A percentile compares a stretch with the other conserved stretches of the same genome.
phyloP scores from a whole-genome alignment of 2,797 vertebrate species.

The Sebastes nivosus region DNA sequence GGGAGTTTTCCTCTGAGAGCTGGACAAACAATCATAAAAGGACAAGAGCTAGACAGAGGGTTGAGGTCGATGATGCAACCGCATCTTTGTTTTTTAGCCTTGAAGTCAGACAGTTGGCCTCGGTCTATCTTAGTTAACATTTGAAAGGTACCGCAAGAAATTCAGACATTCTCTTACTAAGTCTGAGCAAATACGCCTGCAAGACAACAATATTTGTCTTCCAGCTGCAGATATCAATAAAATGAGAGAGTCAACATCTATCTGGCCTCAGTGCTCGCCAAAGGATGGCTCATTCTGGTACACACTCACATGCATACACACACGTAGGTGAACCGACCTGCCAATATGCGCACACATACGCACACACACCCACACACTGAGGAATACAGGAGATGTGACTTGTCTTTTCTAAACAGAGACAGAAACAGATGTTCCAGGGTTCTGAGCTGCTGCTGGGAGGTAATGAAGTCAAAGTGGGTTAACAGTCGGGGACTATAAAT shows the following conservation, averaged over 20 bases:
- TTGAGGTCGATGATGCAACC: constrained; percentile 55
- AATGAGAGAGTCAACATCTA: constrained; percentile 58
- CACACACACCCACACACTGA: not conserved
- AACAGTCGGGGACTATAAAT: constrained; percentile 23
- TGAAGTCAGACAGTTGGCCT: constrained; percentile 54
- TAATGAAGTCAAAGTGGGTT: constrained; percentile 34
- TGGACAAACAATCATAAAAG: constrained; percentile 40
- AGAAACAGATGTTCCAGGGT: constrained; percentile 40
- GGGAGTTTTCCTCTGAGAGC: constrained; percentile 37
- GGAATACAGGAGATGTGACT: constrained; percentile 32
- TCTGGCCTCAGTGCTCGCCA: constrained; percentile 14
- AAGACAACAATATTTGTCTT: constrained; percentile 62
- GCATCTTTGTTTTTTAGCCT: constrained; percentile 45
- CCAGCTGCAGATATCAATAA: constrained; percentile 57
- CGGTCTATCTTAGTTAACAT: constrained; percentile 13
- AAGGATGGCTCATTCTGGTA: constrained; percentile 24
- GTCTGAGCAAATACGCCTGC: constrained; percentile 54
- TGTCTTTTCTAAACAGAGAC: constrained; percentile 49
- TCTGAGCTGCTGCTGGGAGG: constrained; percentile 35
- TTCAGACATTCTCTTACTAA: constrained; percentile 47
- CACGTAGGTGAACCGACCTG: not conserved
- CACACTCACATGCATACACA: not conserved
- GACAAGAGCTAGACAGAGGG: constrained; percentile 30
- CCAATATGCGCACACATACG: not conserved
- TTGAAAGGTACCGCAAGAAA: constrained; percentile 37